Evolutionary conservation across 92 coral and sea anemone species (phyloP).

Genomic region (Bergia puertoricense): DNA sequence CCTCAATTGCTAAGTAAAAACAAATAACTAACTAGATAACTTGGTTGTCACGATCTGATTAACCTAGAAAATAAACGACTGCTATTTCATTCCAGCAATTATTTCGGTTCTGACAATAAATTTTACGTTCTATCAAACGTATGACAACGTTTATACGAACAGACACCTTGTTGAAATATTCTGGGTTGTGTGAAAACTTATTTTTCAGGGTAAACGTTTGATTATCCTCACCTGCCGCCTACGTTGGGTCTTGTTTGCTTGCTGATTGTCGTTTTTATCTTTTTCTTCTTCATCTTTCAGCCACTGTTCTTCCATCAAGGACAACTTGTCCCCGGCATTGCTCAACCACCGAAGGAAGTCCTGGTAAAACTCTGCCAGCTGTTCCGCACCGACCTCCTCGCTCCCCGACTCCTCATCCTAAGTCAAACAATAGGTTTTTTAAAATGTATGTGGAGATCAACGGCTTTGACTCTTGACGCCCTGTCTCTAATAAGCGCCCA

Average conservation of each 20-base stretch:
- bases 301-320: constrained; percentile 85
- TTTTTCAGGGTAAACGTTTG: not conserved
- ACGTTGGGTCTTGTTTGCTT: constrained; percentile 22
- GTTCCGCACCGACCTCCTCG: constrained; percentile 18
- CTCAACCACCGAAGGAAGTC: constrained; percentile 68
- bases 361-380: constrained; percentile 21
- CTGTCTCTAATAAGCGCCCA: too few relatives aligned
- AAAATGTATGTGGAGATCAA: not conserved
- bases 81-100: not conserved
- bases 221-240: constrained; percentile 25
- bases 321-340: constrained; percentile 60
- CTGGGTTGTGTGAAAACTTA: not conserved
- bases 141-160: not conserved
- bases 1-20: not conserved
- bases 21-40: not conserved
- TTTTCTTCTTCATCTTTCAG: constrained; percentile 60
- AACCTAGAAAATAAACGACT: not conserved
- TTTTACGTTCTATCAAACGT: not conserved
- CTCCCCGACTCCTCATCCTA: constrained; percentile 41
- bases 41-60: not conserved
- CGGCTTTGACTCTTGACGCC: not conserved
- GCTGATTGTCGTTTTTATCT: constrained; percentile 27
- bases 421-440: not conserved
- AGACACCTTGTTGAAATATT: too few relatives aligned
- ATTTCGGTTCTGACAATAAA: not conserved